Base-by-base conservation (phyloP, 2,888 invertebrate species). In the Dolichomitus sp. region DNA sequence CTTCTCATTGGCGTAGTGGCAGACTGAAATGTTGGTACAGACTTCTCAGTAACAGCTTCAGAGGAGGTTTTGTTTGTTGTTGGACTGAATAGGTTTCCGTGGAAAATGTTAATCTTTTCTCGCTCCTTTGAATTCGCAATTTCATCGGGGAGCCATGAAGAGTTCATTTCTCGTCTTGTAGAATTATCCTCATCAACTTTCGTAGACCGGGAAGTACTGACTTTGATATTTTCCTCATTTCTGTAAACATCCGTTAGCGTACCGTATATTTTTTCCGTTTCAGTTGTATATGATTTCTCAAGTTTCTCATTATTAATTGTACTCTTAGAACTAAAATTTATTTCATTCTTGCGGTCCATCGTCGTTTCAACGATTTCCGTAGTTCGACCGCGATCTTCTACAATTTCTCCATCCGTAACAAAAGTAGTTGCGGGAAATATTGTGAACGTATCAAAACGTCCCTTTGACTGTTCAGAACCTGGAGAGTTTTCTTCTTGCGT, bases 401-500 rank as follows among this genome's bases (percentile, higher is more conserved):
- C 5, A 37, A 75, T 17, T 37, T 70, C 63, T 48, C 11, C 33
- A 14, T 4, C 11, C n/a, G 33, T 65, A 19, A 27, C 14, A 4
- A 23, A 12, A 9, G 11, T 50, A 4, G 42, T 73, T 23, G 33
- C 14, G 11, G 30, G 17, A 30, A 17, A 12, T 30, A 73, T 59
- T 23, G 59, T 68, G 1, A 66, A 59, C 17, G 1, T 45, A 17
- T 72, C 70, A 0, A 52, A 59, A 73, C 27, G 54, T 40, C 30
- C 63, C 5, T 59, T 52, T 7, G 48, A n/a, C n/a, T 33, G 40
- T 33, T 66, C 66, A 12, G 12, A 6, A 2, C 17, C 50, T 1
- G 69, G 57, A 42, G 80, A 61, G 74, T 73, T 57, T 72, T 61
- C 72, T 50, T 77, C 73, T 23, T 54, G 59, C 14, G 48, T 78